Evolutionary conservation across 2,888 invertebrate species (phyloP).

Genomic region (Ophioninae sp.): DNA sequence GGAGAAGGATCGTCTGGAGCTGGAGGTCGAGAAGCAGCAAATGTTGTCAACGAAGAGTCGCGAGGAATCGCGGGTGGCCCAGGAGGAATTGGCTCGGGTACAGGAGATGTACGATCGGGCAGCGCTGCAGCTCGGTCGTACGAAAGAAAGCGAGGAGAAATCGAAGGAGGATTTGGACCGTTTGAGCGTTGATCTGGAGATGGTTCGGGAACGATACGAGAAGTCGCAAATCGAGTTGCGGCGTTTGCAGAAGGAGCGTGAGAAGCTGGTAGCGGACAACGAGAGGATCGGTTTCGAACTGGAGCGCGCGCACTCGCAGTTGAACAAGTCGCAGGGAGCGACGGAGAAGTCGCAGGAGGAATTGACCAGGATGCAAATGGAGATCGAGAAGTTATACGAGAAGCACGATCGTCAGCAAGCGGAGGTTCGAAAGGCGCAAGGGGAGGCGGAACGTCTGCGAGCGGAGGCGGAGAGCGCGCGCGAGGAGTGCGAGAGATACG

Average conservation of each 20-base stretch:
- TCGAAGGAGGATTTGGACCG: constrained; percentile 92
- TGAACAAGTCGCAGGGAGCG: constrained; percentile 91
- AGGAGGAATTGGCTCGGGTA: constrained; percentile 91
- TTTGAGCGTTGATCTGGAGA: constrained; percentile 90
- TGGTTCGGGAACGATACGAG: constrained; percentile 93
- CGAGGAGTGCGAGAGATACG: constrained; percentile 89
- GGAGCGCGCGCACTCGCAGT: constrained; percentile 93
- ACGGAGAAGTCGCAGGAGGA: constrained; percentile 96
- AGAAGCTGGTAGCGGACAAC: constrained; percentile 91
- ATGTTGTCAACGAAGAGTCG: constrained; percentile 90
- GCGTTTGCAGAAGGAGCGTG: constrained; percentile 91
- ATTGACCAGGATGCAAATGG: constrained; percentile 91
- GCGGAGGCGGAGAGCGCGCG: constrained; percentile 89
- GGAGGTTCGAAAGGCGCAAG: constrained; percentile 91
- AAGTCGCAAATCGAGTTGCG: constrained; percentile 93
- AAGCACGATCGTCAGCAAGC: constrained; percentile 93
- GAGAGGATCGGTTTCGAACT: constrained; percentile 93
- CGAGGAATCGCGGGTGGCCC: constrained; percentile 92
- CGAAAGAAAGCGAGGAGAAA: constrained; percentile 95
- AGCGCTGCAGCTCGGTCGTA: constrained; percentile 90
- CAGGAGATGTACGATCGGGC: constrained; percentile 95
- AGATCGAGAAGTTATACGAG: constrained; percentile 95
- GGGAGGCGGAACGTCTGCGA: constrained; percentile 87
- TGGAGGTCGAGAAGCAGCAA: constrained; percentile 93
- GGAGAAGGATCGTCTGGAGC: constrained; percentile 92